These are phyloP conservation scores for Machimus atricapillus DNA, from an alignment of 2,888 invertebrate species.

Conservation along the genomic window DNA sequence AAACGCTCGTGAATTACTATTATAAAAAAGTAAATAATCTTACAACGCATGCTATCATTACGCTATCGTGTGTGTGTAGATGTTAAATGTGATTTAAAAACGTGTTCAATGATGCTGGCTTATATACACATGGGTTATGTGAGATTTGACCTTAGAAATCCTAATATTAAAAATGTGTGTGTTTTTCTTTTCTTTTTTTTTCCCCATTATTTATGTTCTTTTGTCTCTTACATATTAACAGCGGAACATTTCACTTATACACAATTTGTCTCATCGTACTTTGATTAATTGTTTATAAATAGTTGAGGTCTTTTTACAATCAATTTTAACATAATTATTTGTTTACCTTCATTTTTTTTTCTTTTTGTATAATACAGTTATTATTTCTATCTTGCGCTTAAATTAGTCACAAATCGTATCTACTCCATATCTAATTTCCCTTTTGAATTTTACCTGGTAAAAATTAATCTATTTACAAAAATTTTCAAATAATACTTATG, in stretches of 20 bases:
- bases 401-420: slow-evolving; percentile 10
- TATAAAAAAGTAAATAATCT: slow-evolving; percentile 32
- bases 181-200: not conserved
- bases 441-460: slow-evolving; percentile 20
- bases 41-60: slow-evolving; percentile 29
- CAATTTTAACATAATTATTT: slow-evolving; percentile 27
- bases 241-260: slow-evolving; percentile 22
- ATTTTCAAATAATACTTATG: slow-evolving; percentile 21
- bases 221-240: not conserved
- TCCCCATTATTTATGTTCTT: not conserved
- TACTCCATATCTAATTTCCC: slow-evolving; percentile 30
- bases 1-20: slow-evolving; percentile 36
- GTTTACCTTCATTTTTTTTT: not conserved
- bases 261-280: slow-evolving; percentile 11
- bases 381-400: not conserved
- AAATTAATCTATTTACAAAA: slow-evolving; percentile 32
- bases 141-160: slow-evolving; percentile 17
- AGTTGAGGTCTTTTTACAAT: slow-evolving; percentile 23
- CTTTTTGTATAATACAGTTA: slow-evolving; percentile 24
- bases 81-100: slow-evolving; percentile 35
- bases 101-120: slow-evolving; percentile 7
- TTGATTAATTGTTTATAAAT: slow-evolving; percentile 24
- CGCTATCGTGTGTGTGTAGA: not conserved
- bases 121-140: slow-evolving; percentile 19
- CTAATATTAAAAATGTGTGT: slow-evolving; percentile 29